Conservation (phyloP, 2,888 invertebrate genomes). For the Labia minor region DNA sequence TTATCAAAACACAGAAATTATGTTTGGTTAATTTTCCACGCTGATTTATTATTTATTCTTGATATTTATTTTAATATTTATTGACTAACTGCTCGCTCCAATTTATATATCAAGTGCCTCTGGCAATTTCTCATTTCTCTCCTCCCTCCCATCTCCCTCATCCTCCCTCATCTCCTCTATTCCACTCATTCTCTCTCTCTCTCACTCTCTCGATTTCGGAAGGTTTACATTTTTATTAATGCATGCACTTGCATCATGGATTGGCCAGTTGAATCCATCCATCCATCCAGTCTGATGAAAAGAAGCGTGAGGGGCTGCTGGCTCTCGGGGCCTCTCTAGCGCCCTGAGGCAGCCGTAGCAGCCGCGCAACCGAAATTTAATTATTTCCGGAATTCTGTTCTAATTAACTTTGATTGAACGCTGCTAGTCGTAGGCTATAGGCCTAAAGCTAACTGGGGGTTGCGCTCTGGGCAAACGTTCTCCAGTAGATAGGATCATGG, state of each 20-base stretch:
- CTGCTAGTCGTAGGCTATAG: constrained; percentile 18
- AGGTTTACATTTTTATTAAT: constrained; percentile 16
- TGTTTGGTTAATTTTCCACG: too few relatives aligned
- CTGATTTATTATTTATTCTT: too few relatives aligned
- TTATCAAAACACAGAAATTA: too few relatives aligned
- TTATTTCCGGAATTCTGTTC: constrained; percentile 29
- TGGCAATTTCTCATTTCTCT: background rate
- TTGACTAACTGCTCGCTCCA: background rate
- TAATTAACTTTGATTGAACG: constrained; percentile 29
- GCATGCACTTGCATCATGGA: constrained; percentile 17
- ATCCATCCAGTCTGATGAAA: background rate
- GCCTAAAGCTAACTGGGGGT: background rate
- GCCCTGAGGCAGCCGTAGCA: constrained; percentile 24
- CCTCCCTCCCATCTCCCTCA: background rate
- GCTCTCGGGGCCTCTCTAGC: constrained; percentile 23
- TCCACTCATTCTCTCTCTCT: background rate
- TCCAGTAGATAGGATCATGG: constrained; percentile 17
- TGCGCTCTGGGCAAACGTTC: constrained; percentile 18
- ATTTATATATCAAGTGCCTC: background rate
- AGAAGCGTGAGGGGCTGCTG: constrained; percentile 13
- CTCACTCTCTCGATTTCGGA: background rate
- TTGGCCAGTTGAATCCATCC: background rate
- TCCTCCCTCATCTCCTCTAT: background rate
- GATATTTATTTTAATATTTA: background rate
- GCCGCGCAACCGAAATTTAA: constrained; percentile 26